These are phyloP conservation scores for Cynocephalus volans DNA, from an alignment of 2,113 vertebrate species.

Conservation along the genomic window DNA sequence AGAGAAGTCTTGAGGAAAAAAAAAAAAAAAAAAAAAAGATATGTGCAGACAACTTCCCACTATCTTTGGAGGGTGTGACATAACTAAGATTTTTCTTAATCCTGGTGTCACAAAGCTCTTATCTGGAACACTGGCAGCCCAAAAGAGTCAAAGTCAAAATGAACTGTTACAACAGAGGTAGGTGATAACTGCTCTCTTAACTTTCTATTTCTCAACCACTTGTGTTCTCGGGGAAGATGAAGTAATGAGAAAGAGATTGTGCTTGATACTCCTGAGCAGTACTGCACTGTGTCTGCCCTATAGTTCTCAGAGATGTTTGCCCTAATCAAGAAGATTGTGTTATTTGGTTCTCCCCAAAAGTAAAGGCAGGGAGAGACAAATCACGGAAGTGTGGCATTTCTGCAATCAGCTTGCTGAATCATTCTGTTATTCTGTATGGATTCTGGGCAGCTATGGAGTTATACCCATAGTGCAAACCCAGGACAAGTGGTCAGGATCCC, in stretches of 20 bases:
- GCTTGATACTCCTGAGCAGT: not conserved
- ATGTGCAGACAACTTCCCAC: not conserved
- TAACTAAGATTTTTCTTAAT: constrained; percentile 36
- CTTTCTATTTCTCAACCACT: not conserved
- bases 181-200: not conserved
- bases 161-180: not conserved
- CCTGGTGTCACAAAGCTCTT: not conserved
- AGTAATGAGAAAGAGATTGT: not conserved
- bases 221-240: not conserved
- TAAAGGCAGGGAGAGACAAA: not conserved
- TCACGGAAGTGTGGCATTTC: not conserved
- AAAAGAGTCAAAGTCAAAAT: not conserved
- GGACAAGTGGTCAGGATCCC: not conserved
- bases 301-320: not conserved
- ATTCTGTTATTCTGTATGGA: not conserved
- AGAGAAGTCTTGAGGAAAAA: constrained; percentile 30
- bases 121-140: constrained; percentile 17
- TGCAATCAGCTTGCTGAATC: not conserved
- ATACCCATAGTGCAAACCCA: fast-evolving
- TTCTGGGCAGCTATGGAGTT: not conserved
- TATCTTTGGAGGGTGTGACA: constrained; percentile 40
- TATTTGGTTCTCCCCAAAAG: not conserved
- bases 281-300: not conserved
- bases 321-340: not conserved
- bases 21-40: constrained; percentile 45